A percentile compares a stretch with the other conserved stretches of the same genome.
These are phyloP conservation scores for Numenius phaeopus DNA, from an alignment of 2,797 vertebrate species.

Conservation along the genomic window DNA sequence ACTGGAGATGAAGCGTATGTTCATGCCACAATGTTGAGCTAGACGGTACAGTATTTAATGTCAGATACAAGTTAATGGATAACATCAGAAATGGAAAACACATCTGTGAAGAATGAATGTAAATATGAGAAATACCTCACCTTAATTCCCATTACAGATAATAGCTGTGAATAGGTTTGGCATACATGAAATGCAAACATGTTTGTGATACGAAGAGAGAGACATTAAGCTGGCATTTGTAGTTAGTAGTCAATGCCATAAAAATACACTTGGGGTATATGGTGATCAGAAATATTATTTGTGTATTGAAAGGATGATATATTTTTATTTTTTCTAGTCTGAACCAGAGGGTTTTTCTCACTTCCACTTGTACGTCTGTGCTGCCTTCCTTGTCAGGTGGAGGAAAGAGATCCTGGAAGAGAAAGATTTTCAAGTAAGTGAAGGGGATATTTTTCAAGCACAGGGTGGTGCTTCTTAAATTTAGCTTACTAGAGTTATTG, in stretches of 20 bases:
- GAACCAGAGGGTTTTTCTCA: conserved; percentile 98
- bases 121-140: not conserved
- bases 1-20: not conserved
- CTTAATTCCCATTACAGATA: not conserved
- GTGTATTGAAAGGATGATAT: not conserved
- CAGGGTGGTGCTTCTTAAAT: conserved; percentile 73
- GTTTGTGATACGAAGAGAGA: not conserved
- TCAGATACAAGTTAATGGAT: not conserved
- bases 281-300: not conserved
- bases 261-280: not conserved
- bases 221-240: not conserved
- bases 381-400: conserved; percentile 96
- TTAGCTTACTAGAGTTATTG: conserved; percentile 65
- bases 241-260: not conserved
- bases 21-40: not conserved
- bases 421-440: conserved; percentile 94
- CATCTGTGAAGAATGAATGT: not conserved
- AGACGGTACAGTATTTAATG: not conserved
- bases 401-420: conserved; percentile 95
- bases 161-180: not conserved
- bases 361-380: conserved; percentile 98
- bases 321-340: conserved; percentile 80
- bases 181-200: not conserved
- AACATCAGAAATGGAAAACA: not conserved
- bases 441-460: not conserved